Percentiles rank a stretch among this genome's conserved stretches.
Conservation (phyloP, 2,888 invertebrate species). For the Ectemnius cavifrons region DNA sequence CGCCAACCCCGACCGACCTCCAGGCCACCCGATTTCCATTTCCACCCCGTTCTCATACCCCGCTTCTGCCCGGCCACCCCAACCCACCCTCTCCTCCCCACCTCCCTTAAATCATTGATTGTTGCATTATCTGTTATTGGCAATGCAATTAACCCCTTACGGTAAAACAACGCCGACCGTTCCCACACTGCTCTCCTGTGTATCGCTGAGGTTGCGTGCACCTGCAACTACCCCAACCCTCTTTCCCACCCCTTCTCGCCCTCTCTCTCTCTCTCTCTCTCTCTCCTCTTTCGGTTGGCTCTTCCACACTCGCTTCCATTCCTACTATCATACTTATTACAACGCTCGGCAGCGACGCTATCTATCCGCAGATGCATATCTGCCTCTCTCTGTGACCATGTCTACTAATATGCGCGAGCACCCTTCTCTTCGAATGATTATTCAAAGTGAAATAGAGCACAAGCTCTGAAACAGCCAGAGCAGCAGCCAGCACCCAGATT, state of each 20-base stretch:
- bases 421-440: no score
- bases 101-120: conserved; percentile 76
- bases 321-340: not conserved
- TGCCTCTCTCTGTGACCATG: no score
- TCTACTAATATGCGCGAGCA: no score
- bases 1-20: conserved; percentile 9
- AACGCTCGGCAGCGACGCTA: no score
- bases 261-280: not conserved
- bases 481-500: no score
- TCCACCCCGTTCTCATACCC: conserved; percentile 18
- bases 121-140: conserved; percentile 78
- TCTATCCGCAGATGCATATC: no score
- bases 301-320: conserved; percentile 6
- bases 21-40: conserved; percentile 38
- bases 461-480: no score
- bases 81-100: conserved; percentile 43
- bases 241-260: not conserved
- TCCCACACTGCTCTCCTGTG: conserved; percentile 25
- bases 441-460: no score
- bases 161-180: conserved; percentile 68
- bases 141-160: conserved; percentile 77
- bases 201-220: conserved; percentile 3
- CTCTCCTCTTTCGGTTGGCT: conserved; percentile 38
- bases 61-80: conserved; percentile 22
- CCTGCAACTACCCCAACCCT: conserved; percentile 15